These are phyloP conservation scores for Varanus komodoensis DNA, from an alignment of 2,113 vertebrate species.

Conservation along the genomic window DNA sequence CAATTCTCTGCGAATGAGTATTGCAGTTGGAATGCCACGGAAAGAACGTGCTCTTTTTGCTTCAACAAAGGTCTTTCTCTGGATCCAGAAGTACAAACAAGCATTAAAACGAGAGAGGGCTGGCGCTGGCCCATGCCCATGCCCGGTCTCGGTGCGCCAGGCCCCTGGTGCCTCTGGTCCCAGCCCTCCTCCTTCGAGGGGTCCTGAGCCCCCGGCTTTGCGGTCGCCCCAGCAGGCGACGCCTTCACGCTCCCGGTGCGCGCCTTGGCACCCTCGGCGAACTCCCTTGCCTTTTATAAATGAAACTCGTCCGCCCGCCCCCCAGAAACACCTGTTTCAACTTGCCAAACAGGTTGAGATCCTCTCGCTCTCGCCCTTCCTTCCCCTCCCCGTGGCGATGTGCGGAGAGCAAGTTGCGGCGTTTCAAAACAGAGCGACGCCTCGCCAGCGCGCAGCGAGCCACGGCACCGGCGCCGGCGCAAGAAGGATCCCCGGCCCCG, in stretches of 20 bases:
- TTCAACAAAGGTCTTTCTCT: neutral
- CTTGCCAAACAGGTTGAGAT: constrained; percentile 37
- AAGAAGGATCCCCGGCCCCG: neutral
- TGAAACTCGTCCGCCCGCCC: constrained; percentile 7
- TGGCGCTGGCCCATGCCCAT: neutral
- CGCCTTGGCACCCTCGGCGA: neutral
- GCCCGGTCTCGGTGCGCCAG: neutral
- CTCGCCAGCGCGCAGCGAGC: neutral
- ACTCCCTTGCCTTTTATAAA: constrained; percentile 26
- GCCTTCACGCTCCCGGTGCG: neutral
- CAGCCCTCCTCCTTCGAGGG: neutral
- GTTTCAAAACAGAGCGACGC: constrained; percentile 18
- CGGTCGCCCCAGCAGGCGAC: too few relatives aligned
- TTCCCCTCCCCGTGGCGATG: constrained; percentile 4
- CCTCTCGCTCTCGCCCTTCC: neutral
- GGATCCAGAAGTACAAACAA: too few relatives aligned
- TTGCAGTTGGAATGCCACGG: neutral
- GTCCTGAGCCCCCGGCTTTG: neutral
- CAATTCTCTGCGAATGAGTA: neutral
- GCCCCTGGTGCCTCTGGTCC: neutral
- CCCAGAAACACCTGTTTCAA: constrained; percentile 45
- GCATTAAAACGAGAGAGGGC: too few relatives aligned
- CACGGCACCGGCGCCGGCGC: neutral
- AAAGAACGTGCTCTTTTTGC: neutral
- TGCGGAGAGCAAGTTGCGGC: constrained; percentile 14